phyloP scores from a whole-genome alignment of 2,113 vertebrate genomes.

The Aplodontia rufa region DNA sequence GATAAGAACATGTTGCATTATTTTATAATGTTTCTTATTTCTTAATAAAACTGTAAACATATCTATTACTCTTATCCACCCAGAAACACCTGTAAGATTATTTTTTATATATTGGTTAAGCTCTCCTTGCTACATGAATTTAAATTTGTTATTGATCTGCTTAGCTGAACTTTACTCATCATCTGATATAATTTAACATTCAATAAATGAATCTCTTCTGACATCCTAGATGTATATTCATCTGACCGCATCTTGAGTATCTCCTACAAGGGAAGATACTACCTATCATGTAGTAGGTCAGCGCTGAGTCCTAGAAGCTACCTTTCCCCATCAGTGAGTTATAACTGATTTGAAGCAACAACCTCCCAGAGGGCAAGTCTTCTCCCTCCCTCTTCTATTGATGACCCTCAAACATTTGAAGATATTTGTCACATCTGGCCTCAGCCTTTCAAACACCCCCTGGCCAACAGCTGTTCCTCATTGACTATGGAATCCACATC shows the following conservation, averaged over 20 bases:
- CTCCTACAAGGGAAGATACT: neutral
- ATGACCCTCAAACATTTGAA: neutral
- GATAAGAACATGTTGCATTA: conserved; percentile 65
- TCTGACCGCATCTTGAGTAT: neutral
- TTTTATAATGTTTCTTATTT: conserved; percentile 66
- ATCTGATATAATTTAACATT: conserved; percentile 35
- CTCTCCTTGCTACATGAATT: neutral
- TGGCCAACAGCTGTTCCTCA: neutral
- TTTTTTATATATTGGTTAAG: conserved; percentile 35
- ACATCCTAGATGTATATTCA: neutral
- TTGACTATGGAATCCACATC: neutral
- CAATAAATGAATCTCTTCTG: neutral
- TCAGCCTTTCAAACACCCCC: neutral
- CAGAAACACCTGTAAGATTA: neutral
- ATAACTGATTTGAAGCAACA: neutral
- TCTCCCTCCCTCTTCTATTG: neutral
- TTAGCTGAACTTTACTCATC: neutral
- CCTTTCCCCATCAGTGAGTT: neutral
- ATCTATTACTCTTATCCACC: conserved; percentile 9
- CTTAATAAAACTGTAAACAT: conserved; percentile 65
- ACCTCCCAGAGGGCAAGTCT: neutral
- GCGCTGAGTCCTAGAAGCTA: neutral
- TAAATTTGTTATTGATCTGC: conserved; percentile 36
- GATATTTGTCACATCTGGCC: neutral
- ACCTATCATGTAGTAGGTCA: neutral